Base-by-base conservation (phyloP, 2,113 vertebrate genomes). In the Hucho hucho region DNA sequence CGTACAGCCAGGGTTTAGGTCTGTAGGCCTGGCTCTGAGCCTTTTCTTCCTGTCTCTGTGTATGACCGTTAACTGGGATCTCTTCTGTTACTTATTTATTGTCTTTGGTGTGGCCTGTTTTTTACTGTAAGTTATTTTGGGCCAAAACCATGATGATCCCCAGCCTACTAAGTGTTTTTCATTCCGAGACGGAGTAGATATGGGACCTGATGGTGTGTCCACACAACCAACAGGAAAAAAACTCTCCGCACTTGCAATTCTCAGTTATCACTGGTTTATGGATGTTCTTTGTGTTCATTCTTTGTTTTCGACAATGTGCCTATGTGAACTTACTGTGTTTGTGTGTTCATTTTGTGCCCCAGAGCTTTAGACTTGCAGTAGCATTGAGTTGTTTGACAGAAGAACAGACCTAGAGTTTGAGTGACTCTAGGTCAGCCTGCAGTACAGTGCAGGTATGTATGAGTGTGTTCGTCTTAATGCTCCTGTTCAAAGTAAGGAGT, bases 401-500 rank as follows among this genome's bases (percentile, higher is more conserved):
- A 85, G 82, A 82, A 82, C 81, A 84, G 87, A 91, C 89, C 72
- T 68, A 89, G 85, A 92, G 88, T 89, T 87, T 91, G 87, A 73
- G 75, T 79, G 78, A 84, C 72, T 77, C 78, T 43, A 78, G 81
- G 81, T 82, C 7, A 64, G 64, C 20, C 20, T 2, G 2, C 16
- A 61, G 58, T 6, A 9, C n/a, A 61, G n/a, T 56, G 53, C 53
- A 56, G 53, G 20, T 59, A 22, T 46, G 72, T 65, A 43, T 43
- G 75, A 29, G 43, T 22, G 73, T 84, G 65, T 66, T 80, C 22
- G 73, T 84, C 68, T 66, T 80, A 71, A 58, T 76, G 81, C 73
- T 56, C 59, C 68, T 81, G 61, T 77, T 81, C 73, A 78, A 81
- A 80, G 70, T 78, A 81, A 4, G 69, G 69, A 65, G 74, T 68